phyloP scores from a whole-genome alignment of 1,140 invertebrate species.

The Bombyx mandarina region DNA sequence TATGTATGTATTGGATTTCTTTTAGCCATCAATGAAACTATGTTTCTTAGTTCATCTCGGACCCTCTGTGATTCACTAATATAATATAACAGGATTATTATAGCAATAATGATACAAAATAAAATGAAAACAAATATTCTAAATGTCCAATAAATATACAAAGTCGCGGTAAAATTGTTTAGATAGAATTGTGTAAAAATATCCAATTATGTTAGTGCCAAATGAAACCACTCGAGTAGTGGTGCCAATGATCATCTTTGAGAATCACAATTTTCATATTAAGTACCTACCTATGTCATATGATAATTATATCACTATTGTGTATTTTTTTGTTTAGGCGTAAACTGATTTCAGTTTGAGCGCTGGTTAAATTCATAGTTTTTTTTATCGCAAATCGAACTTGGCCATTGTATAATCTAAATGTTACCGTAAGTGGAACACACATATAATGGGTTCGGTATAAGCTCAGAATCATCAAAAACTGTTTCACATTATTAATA shows the following conservation, averaged over 20 bases:
- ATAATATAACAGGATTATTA: too few relatives aligned
- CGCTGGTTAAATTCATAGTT: neutral
- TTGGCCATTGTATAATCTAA: too few relatives aligned
- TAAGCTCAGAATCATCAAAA: too few relatives aligned
- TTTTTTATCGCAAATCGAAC: slow-evolving; percentile 10
- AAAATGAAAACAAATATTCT: slow-evolving; percentile 26
- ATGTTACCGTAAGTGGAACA: too few relatives aligned
- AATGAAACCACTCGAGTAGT: slow-evolving; percentile 38
- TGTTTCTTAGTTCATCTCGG: too few relatives aligned
- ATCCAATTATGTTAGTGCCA: slow-evolving; percentile 66
- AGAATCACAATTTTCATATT: slow-evolving; percentile 50
- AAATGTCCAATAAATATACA: slow-evolving; percentile 25
- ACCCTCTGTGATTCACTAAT: too few relatives aligned
- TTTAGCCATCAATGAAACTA: too few relatives aligned
- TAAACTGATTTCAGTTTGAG: slow-evolving; percentile 19
- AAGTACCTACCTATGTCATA: neutral
- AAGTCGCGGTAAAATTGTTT: slow-evolving; percentile 17
- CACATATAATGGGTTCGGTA: too few relatives aligned
- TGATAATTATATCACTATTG: slow-evolving; percentile 11
- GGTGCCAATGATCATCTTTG: slow-evolving; percentile 36
- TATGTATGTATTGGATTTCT: too few relatives aligned
- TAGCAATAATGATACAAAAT: slow-evolving; percentile 15
- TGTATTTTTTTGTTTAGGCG: slow-evolving; percentile 42
- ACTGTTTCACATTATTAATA: too few relatives aligned
- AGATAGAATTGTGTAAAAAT: slow-evolving; percentile 20